Evolutionary conservation across 2,797 vertebrate species (phyloP).

Genomic region (Simalia tracyae): DNA sequence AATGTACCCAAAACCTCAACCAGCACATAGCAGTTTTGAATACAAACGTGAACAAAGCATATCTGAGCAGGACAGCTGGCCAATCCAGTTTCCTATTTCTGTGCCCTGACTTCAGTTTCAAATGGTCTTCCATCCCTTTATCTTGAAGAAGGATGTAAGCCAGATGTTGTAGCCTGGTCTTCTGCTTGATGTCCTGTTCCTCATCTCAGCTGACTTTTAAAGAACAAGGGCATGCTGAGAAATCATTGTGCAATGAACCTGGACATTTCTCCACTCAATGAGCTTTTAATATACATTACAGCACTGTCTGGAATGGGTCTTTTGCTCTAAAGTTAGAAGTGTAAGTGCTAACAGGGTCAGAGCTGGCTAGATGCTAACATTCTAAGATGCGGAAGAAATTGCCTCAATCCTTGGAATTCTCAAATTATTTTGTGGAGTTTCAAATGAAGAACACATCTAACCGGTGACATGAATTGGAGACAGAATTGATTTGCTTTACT

Average conservation of each 20-base stretch:
- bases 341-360: background rate
- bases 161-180: background rate
- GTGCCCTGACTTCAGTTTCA: slow-evolving; percentile 49
- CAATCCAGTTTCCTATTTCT: slow-evolving; percentile 47
- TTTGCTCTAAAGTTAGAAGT: background rate
- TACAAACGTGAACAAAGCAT: slow-evolving; percentile 6
- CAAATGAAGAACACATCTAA: background rate
- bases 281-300: slow-evolving; percentile 26
- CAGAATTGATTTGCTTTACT: background rate
- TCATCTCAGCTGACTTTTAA: slow-evolving; percentile 43
- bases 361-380: background rate
- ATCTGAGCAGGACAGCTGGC: slow-evolving; percentile 37
- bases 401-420: background rate
- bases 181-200: slow-evolving; percentile 31
- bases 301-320: background rate
- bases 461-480: slow-evolving; percentile 2
- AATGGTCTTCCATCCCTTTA: slow-evolving; percentile 26
- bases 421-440: slow-evolving; percentile 1
- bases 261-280: slow-evolving; percentile 37
- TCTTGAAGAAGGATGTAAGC: slow-evolving; percentile 34
- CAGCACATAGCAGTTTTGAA: background rate
- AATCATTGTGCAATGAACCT: slow-evolving; percentile 42
- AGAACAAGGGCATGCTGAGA: slow-evolving; percentile 49
- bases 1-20: background rate
- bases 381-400: slow-evolving; percentile 17